Evolutionary conservation across 2,113 vertebrate genomes (phyloP), one percentile per base, ranked within the genome.

Genomic region (Cyphomyrus discorhynchus): DNA sequence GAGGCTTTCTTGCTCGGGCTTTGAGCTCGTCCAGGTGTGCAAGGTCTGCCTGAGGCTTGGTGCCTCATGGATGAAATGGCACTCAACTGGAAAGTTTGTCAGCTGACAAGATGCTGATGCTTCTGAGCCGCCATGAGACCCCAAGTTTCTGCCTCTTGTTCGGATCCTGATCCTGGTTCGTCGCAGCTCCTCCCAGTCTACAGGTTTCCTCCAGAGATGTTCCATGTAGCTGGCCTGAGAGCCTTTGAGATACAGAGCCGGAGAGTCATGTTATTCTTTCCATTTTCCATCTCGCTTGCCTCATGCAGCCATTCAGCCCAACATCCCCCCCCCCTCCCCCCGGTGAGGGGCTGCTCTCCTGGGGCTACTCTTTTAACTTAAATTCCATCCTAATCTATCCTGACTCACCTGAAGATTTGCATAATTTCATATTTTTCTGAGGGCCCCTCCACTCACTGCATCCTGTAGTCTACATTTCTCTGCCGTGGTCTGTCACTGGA

Each of bases 21-120:
- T 21, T 90, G 88, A 27, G 27, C 52, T 82, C 39, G 89, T 89
- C 89, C 88, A 86, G 84, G 83, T 50, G 47, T 90, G 88, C 89
- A 77, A 62, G 86, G 89, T 90, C 90, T 62, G 56, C 9, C 6
- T 42, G 56, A 45, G 82, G 2, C 11, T 47, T n/a, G 39, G 39
- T 84, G 19, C 82, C 45, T 45, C 24, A 19, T 77, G 35, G 74
- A 80, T 17, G 5, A 80, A 2, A 42, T 50, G 46, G 9, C 24
- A 5, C 82, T n/a, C 9, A 21, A 24, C 24, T 80, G 21, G 46
- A 10, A 21, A 13, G 21, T 27, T 84, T n/a, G 19, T 84, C 24
- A 24, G 24, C 45, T 47, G n/a, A n/a, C n/a, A n/a, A n/a, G n/a
- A n/a, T n/a, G n/a, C n/a, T n/a, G 19, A 47, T 24, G 39, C 42